Conservation (phyloP, 2,888 invertebrate species). For the Nowickia ferox region DNA sequence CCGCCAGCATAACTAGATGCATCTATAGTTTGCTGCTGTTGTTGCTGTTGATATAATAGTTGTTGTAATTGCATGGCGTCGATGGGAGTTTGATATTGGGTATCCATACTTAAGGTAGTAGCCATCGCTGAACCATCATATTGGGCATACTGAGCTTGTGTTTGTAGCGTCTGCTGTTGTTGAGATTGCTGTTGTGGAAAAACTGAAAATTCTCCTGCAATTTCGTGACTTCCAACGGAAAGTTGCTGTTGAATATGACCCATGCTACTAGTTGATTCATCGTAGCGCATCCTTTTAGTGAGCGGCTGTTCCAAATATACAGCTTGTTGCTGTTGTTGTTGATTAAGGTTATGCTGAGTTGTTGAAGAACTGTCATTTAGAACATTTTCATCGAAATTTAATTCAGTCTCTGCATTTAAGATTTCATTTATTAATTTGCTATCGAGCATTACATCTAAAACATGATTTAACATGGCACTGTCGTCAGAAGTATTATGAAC, state of each 20-base stretch:
- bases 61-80: constrained; percentile 80
- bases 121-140: constrained; percentile 59
- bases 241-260: constrained; percentile 49
- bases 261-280: constrained; percentile 72
- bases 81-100: constrained; percentile 74
- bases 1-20: constrained; percentile 51
- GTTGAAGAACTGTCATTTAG: constrained; percentile 68
- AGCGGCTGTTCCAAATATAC: constrained; percentile 74
- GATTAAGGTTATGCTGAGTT: constrained; percentile 53
- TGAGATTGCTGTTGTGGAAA: constrained; percentile 74
- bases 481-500: constrained; percentile 79
- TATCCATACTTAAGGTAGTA: constrained; percentile 51
- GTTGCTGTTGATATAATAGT: constrained; percentile 77
- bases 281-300: constrained; percentile 78
- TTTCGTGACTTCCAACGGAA: constrained; percentile 56
- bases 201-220: constrained; percentile 71
- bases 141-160: constrained; percentile 64
- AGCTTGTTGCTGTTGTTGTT: constrained; percentile 57
- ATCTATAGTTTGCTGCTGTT: constrained; percentile 75
- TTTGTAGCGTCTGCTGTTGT: constrained; percentile 42
- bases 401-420: constrained; percentile 77
- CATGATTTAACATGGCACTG: constrained; percentile 80
- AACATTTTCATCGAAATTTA: constrained; percentile 80
- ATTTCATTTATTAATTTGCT: constrained; percentile 81
- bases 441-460: constrained; percentile 80